These are phyloP conservation scores for Tenualosa ilisha DNA, from an alignment of 2,797 vertebrate genomes.

Conservation along the genomic window DNA sequence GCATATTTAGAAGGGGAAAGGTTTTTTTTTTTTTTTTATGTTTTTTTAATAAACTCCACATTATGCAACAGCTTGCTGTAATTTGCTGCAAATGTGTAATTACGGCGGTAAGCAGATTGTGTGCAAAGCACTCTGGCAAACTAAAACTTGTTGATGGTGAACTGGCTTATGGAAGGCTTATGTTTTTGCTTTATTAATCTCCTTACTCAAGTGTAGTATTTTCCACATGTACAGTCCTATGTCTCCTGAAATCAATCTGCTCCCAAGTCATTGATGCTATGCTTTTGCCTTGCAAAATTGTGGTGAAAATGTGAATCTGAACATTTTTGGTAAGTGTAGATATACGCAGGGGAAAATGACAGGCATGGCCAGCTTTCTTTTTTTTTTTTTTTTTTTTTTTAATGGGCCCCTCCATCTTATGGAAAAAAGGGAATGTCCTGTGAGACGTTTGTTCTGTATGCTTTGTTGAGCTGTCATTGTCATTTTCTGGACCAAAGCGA, in stretches of 20 bases:
- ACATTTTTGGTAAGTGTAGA: neutral
- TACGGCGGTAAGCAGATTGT: conserved; percentile 3
- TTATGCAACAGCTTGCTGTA: neutral
- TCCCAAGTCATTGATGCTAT: neutral
- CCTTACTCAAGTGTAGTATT: neutral
- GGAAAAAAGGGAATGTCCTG: conserved; percentile 14
- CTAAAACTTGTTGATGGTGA: neutral
- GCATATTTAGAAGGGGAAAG: neutral
- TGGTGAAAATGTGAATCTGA: neutral
- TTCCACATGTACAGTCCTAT: neutral
- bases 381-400: neutral
- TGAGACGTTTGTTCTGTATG: conserved; percentile 17
- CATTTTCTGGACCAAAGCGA: conserved; percentile 16
- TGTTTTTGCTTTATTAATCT: neutral
- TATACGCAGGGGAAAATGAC: neutral
- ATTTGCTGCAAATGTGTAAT: neutral
- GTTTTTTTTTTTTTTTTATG: neutral
- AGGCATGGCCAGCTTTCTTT: neutral
- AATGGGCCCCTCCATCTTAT: neutral
- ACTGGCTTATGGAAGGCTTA: neutral
- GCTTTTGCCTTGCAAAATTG: neutral
- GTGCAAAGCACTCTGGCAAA: neutral
- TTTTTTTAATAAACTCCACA: neutral
- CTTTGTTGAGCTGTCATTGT: conserved; percentile 19
- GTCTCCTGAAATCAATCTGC: neutral